A percentile compares a stretch with the other conserved stretches of the same genome.
Evolutionary conservation across 2,797 vertebrate species (phyloP).

Genomic region (Siniperca scherzeri): DNA sequence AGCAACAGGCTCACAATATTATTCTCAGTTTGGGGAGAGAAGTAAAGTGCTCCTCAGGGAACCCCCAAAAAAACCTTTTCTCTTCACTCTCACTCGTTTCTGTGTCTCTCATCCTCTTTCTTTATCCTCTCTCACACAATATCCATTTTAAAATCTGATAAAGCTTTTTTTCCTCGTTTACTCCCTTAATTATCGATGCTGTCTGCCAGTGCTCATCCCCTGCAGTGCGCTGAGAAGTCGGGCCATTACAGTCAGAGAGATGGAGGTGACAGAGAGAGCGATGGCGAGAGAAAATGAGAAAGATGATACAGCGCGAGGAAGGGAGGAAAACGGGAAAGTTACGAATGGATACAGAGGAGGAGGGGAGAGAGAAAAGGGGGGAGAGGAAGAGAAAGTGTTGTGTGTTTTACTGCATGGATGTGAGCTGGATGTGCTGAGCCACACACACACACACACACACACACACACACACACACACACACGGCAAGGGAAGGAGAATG

Average conservation of each 20-base stretch:
- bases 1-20: not conserved
- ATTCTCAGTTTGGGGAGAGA: not conserved
- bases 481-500: constrained; percentile 50
- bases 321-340: not conserved
- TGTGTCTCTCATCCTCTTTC: not conserved
- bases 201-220: constrained; percentile 36
- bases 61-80: not conserved
- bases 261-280: constrained; percentile 16
- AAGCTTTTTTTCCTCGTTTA: constrained; percentile 25
- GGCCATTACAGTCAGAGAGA: constrained; percentile 43
- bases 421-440: not conserved
- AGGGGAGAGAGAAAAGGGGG: not conserved
- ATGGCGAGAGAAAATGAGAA: not conserved
- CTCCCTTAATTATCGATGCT: constrained; percentile 50
- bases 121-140: not conserved
- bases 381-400: not conserved
- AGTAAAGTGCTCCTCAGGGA: not conserved
- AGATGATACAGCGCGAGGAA: not conserved
- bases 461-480: constrained; percentile 48
- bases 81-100: not conserved
- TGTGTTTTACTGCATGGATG: not conserved
- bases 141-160: constrained; percentile 5
- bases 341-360: not conserved
- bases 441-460: constrained; percentile 18
- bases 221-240: constrained; percentile 30